A percentile compares a stretch with the other conserved stretches of the same genome.
These are phyloP conservation scores for Limnodromus scolopaceus DNA, from an alignment of 2,797 vertebrate species.

Conservation along the genomic window DNA sequence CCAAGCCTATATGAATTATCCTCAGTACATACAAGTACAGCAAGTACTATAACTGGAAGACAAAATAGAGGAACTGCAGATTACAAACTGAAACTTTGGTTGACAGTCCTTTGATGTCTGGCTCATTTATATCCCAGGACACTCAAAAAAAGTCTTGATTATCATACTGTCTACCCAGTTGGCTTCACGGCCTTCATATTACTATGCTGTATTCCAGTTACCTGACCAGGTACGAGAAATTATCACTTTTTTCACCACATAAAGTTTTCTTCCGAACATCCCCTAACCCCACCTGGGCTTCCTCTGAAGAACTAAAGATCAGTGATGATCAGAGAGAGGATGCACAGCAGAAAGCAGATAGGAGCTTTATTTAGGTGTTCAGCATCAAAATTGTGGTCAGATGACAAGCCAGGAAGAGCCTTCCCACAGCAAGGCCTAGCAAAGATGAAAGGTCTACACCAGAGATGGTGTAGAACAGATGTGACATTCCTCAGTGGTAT, in stretches of 20 bases:
- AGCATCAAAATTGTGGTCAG: background rate
- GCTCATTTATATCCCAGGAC: background rate
- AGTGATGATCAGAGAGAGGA: background rate
- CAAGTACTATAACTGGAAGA: background rate
- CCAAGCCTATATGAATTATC: background rate
- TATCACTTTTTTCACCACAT: background rate
- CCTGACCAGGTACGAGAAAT: background rate
- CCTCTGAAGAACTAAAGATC: background rate
- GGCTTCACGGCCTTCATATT: background rate
- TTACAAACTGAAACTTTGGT: background rate
- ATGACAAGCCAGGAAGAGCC: background rate
- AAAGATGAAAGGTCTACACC: background rate
- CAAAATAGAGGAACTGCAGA: background rate
- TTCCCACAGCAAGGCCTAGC: background rate
- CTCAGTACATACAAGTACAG: background rate
- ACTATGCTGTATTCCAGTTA: background rate
- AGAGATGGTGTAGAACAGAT: background rate
- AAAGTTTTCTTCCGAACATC: background rate
- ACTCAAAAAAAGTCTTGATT: background rate
- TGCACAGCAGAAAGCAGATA: background rate
- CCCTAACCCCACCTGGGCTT: background rate
- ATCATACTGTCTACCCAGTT: background rate
- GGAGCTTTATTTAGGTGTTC: background rate
- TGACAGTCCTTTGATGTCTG: background rate
- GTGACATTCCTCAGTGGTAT: background rate